A percentile compares a stretch with the other conserved stretches of the same genome.
Evolutionary conservation across 2,113 vertebrate species (phyloP).

Genomic region (Oriolus oriolus): DNA sequence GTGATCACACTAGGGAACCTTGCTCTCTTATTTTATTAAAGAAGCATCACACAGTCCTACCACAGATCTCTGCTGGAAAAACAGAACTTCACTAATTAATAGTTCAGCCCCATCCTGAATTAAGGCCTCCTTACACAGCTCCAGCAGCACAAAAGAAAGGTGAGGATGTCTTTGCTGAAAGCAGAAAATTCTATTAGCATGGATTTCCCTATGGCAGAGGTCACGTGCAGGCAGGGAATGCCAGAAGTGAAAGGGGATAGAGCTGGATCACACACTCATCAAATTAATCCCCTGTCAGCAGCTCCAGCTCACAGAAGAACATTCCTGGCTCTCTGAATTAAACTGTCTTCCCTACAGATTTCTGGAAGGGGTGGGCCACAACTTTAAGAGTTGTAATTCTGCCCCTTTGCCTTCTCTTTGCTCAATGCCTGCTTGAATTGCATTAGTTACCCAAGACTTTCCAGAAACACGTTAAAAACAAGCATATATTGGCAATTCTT

Average conservation of each 20-base stretch:
- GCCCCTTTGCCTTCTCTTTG: not conserved
- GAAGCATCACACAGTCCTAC: not conserved
- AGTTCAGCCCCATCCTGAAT: not conserved
- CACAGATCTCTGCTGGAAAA: slow-evolving; percentile 4
- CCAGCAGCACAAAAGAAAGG: slow-evolving; percentile 6
- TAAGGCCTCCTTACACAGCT: not conserved
- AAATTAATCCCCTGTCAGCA: not conserved
- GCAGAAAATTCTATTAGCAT: not conserved
- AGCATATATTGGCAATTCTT: not conserved
- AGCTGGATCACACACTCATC: not conserved
- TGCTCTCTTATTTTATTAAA: slow-evolving; percentile 32
- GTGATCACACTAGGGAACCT: slow-evolving; percentile 5
- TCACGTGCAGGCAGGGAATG: not conserved
- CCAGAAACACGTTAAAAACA: not conserved
- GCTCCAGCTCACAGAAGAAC: not conserved
- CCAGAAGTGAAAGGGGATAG: not conserved
- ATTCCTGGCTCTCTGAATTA: not conserved
- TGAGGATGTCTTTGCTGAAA: not conserved
- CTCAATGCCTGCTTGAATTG: not conserved
- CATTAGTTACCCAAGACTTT: not conserved
- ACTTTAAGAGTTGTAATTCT: not conserved
- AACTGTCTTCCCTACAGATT: not conserved
- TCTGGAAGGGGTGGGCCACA: not conserved
- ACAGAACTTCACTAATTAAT: slow-evolving; percentile 32
- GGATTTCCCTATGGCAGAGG: not conserved